Conservation (phyloP, 2,797 vertebrate species). For the Gymnothorax javanicus region DNA sequence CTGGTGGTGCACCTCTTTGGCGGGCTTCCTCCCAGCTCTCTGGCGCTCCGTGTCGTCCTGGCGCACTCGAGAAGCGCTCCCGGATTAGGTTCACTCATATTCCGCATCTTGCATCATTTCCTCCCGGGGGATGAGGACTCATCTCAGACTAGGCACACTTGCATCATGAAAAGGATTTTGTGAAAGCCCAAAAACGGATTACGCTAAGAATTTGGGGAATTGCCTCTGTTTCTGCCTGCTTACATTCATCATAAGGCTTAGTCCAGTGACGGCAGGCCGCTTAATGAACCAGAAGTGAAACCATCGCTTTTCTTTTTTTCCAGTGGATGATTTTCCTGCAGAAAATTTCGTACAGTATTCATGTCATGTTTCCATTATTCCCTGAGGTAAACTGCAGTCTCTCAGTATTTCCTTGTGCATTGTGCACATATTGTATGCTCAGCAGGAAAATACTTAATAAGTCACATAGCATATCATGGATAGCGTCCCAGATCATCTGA, state of each 20-base stretch:
- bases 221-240: slow-evolving; percentile 5
- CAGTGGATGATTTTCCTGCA: neutral
- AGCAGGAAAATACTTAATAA: neutral
- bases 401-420: neutral
- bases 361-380: neutral
- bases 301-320: neutral
- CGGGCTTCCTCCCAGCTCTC: neutral
- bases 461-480: neutral
- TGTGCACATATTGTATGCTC: neutral
- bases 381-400: neutral
- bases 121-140: slow-evolving; percentile 8
- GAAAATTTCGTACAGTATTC: neutral
- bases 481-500: neutral
- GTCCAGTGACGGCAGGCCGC: neutral
- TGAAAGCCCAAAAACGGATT: slow-evolving; percentile 36
- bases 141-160: slow-evolving; percentile 26
- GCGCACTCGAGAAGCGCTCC: neutral
- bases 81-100: neutral
- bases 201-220: slow-evolving; percentile 33
- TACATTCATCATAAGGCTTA: neutral
- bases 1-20: neutral
- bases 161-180: slow-evolving; percentile 26
- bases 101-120: slow-evolving; percentile 2
- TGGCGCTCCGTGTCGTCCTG: neutral
- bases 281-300: slow-evolving; percentile 15